Conservation (phyloP, 1,140 invertebrate genomes). For the Anoplophora glabripennis region DNA sequence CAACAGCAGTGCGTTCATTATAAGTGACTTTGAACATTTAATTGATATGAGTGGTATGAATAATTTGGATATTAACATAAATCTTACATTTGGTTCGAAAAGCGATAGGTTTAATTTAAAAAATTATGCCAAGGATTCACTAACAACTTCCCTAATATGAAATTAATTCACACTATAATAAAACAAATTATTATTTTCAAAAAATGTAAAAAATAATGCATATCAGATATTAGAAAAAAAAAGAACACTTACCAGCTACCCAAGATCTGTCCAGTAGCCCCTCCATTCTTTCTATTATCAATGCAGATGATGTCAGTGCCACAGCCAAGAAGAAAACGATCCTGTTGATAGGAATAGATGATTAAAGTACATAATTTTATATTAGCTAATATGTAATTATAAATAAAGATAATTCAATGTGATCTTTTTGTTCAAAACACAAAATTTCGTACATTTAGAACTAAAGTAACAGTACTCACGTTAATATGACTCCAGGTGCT, state of each 20-base stretch:
- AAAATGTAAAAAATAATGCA: too few relatives aligned
- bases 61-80: constrained; percentile 38
- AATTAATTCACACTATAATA: too few relatives aligned
- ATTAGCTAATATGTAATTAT: background rate
- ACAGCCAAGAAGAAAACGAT: constrained; percentile 94
- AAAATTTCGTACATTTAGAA: too few relatives aligned
- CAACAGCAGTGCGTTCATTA: background rate
- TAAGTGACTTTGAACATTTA: constrained; percentile 51
- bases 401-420: background rate
- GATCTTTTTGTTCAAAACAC: too few relatives aligned
- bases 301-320: constrained; percentile 84
- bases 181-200: too few relatives aligned
- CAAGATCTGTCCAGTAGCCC: constrained; percentile 86
- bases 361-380: background rate
- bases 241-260: constrained; percentile 58
- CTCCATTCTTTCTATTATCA: constrained; percentile 84
- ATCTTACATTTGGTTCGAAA: background rate
- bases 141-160: too few relatives aligned
- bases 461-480: constrained; percentile 56
- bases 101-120: too few relatives aligned
- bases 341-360: constrained; percentile 51
- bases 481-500: constrained; percentile 88
- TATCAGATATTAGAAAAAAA: too few relatives aligned
- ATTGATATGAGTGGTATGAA: constrained; percentile 26
- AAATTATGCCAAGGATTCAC: too few relatives aligned